phyloP scores from a whole-genome alignment of 37 sponge, comb jelly and placozoan genomes.

The Eunapius fragilis region DNA sequence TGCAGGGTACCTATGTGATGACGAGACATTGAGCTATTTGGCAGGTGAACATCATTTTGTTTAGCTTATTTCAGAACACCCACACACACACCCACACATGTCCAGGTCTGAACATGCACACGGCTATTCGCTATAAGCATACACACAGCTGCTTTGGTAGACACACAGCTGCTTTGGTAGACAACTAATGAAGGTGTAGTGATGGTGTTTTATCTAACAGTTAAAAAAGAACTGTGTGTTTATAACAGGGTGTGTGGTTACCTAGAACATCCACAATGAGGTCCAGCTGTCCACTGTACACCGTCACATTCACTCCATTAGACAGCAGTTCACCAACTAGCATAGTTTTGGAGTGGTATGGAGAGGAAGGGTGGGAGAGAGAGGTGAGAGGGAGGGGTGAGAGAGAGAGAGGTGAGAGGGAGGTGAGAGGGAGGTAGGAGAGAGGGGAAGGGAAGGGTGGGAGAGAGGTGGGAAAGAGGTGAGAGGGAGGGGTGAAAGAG shows the following conservation, averaged over 20 bases:
- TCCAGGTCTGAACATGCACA: too few relatives aligned
- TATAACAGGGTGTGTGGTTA: conserved; percentile 10
- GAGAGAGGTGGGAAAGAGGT: not conserved
- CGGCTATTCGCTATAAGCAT: too few relatives aligned
- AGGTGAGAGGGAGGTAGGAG: not conserved
- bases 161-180: too few relatives aligned
- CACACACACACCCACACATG: conserved; percentile 12
- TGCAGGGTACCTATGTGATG: conserved; percentile 65
- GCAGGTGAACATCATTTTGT: too few relatives aligned
- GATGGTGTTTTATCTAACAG: too few relatives aligned
- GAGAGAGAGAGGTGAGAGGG: not conserved
- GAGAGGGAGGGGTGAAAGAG: not conserved
- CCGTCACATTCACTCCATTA: conserved; percentile 49
- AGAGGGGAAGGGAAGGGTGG: not conserved
- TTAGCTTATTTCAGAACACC: too few relatives aligned
- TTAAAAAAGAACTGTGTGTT: too few relatives aligned
- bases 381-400: not conserved
- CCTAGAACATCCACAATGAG: conserved; percentile 67
- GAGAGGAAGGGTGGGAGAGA: conserved; percentile 6
- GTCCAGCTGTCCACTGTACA: conserved; percentile 78
- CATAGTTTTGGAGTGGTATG: not conserved
- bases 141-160: too few relatives aligned
- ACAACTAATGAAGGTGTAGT: too few relatives aligned
- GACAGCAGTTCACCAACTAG: conserved; percentile 61
- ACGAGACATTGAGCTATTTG: too few relatives aligned